Percentiles rank a stretch among this genome's conserved stretches.
These are phyloP conservation scores for Bombus pascuorum DNA, from an alignment of 1,140 invertebrate genomes.

Conservation along the genomic window DNA sequence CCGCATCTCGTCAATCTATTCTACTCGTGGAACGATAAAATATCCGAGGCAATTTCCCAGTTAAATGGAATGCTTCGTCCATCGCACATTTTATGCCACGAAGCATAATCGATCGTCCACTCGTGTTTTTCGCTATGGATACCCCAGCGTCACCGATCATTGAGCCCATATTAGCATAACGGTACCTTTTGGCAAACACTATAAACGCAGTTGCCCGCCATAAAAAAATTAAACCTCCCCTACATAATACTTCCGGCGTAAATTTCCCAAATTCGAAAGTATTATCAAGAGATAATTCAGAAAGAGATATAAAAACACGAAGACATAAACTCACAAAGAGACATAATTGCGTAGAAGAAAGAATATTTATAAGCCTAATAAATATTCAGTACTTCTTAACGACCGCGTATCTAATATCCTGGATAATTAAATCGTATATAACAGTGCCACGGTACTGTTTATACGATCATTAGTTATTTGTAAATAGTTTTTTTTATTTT, in stretches of 20 bases:
- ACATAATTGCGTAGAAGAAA: too few relatives aligned
- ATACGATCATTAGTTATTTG: neutral
- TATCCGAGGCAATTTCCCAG: neutral
- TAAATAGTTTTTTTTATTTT: neutral
- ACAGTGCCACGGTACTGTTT: too few relatives aligned
- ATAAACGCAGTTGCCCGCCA: neutral
- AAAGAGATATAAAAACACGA: too few relatives aligned
- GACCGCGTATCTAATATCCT: fast-evolving
- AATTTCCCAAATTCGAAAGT: too few relatives aligned
- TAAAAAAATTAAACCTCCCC: too few relatives aligned
- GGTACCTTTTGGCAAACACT: neutral
- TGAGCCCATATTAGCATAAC: too few relatives aligned
- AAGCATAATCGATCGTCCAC: neutral
- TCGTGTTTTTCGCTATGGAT: neutral
- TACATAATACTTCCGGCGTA: fast-evolving
- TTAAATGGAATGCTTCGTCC: neutral
- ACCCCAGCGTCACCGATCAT: neutral
- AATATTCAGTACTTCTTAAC: too few relatives aligned
- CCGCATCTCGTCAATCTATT: neutral
- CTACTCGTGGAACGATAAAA: neutral
- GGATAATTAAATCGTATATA: neutral
- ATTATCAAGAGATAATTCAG: fast-evolving
- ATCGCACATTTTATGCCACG: neutral
- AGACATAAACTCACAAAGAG: too few relatives aligned
- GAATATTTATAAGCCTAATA: fast-evolving